Evolutionary conservation across 2,888 invertebrate genomes (phyloP), one percentile per base, ranked within the genome.

Genomic region (Sarcophaga rosellei): DNA sequence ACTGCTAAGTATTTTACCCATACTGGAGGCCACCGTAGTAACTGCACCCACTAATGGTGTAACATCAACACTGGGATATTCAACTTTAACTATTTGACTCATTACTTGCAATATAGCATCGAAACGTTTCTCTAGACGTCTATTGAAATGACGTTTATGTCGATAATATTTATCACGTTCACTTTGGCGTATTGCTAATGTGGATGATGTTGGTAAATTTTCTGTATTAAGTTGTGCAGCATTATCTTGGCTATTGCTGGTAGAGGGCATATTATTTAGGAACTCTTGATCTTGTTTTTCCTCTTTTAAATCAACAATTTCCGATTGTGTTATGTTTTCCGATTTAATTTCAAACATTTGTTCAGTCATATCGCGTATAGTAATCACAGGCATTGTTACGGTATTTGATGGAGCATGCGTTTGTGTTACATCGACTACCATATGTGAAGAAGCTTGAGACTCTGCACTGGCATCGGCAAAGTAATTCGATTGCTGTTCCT

Each of bases 81-180:
- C 85, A 8, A 88, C 82, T 76, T 90, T 89, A n/a, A 93, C 75
- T 10, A 93, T 59, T 59, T 90, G 89, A 0, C 90, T 91, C 21
- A 92, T 90, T 6, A 91, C 90, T 4, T 89, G 88, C 21, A 91
- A 89, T 0, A 93, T 20, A 3, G 89, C 89, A 79, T 90, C 91
- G 3, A 92, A 87, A 15, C 91, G 91, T 65, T 88, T 88, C 83
- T 93, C 93, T 84, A 92, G 89, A 44, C 92, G 89, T 57, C 90
- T 90, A 81, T 92, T 90, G 53, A 88, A 91, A 70, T 89, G 90
- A 17, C 92, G 89, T 21, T 91, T 92, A 82, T 92, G 92, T 12
- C 90, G 90, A 85, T 92, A 92, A 85, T 93, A 92, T 83, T 91
- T 87, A 85, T 90, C 88, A 87, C 91, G 84, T 84, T 90, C 89